Evolutionary conservation across 2,113 vertebrate species (phyloP).

Genomic region (Sceloporus undulatus): DNA sequence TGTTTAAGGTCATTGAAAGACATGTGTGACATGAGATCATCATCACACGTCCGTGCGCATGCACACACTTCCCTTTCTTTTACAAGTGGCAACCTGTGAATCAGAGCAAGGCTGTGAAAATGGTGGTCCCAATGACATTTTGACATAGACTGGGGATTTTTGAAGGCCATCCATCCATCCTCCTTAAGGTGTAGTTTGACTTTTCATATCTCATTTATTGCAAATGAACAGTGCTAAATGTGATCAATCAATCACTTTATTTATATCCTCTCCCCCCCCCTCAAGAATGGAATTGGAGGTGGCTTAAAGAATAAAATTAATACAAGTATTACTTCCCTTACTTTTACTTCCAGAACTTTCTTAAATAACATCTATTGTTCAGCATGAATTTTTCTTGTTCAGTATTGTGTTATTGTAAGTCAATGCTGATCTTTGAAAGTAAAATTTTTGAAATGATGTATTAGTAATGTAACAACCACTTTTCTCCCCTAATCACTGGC

Average conservation of each 20-base stretch:
- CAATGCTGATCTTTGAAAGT: conserved; percentile 45
- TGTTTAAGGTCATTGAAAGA: background rate
- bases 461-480: conserved; percentile 6
- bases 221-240: background rate
- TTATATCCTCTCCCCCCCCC: too few species aligned
- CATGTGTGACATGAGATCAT: background rate
- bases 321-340: too few species aligned
- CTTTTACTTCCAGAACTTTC: background rate
- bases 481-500: conserved; percentile 54
- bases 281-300: too few species aligned
- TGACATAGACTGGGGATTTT: background rate
- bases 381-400: conserved; percentile 47
- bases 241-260: background rate
- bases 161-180: background rate
- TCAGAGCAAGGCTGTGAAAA: background rate
- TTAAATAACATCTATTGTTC: background rate
- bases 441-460: conserved; percentile 37
- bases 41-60: too few species aligned
- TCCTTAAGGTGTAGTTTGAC: background rate
- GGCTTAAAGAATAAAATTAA: too few species aligned
- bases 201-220: background rate
- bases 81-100: background rate
- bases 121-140: background rate
- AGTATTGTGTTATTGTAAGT: conserved; percentile 35
- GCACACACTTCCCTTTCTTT: background rate